These are phyloP conservation scores for Hypsibius dujardini DNA, from an alignment of 1,140 invertebrate species.

Conservation along the genomic window DNA sequence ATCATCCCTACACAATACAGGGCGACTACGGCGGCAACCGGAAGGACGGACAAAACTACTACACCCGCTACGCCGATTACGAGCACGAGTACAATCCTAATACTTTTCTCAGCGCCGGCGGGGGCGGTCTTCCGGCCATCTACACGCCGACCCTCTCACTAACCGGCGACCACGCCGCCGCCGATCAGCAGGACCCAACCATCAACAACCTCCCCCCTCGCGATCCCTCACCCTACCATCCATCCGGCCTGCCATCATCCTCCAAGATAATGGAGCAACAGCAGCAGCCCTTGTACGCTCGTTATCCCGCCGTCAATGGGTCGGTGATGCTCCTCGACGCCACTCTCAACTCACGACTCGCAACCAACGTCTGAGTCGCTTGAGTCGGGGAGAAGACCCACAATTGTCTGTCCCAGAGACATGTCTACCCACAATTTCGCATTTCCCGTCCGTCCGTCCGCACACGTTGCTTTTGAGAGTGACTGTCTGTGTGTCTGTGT, in stretches of 20 bases:
- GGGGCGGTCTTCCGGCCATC: neutral
- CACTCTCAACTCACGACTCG: constrained; percentile 13
- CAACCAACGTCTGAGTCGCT: neutral
- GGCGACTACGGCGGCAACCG: neutral
- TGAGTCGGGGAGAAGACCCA: too few species aligned
- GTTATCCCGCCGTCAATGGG: neutral
- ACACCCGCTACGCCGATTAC: constrained; percentile 16
- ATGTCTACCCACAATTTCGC: too few species aligned
- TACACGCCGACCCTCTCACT: constrained; percentile 1
- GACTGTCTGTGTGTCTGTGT: too few species aligned
- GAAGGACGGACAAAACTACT: constrained; percentile 3
- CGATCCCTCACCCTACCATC: constrained; percentile 7
- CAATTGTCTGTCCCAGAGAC: too few species aligned
- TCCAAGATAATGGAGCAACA: too few species aligned
- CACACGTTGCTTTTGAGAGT: too few species aligned
- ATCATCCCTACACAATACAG: constrained; percentile 9
- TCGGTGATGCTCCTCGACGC: neutral
- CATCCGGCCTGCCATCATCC: neutral
- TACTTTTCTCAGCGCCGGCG: neutral
- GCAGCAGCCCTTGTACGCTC: too few species aligned
- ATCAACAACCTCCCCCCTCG: neutral
- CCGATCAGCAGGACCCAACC: neutral
- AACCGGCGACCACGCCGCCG: too few species aligned
- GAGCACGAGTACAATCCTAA: constrained; percentile 15
- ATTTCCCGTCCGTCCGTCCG: too few species aligned